phyloP scores from a whole-genome alignment of 2,797 vertebrate genomes.

The Onychomys arenicola region DNA sequence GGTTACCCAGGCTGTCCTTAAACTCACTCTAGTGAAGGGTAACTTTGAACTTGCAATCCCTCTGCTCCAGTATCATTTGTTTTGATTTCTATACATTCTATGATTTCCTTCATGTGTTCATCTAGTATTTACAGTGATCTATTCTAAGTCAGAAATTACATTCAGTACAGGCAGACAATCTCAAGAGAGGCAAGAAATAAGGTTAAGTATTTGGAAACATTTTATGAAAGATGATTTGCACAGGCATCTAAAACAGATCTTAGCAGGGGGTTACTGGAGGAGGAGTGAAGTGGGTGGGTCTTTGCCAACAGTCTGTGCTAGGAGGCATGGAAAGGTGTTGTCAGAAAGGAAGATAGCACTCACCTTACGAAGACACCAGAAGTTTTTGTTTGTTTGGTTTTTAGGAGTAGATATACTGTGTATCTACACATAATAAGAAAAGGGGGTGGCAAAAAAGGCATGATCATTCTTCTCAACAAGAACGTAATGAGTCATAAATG shows the following conservation, averaged over 20 bases:
- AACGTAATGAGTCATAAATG: constrained; percentile 25
- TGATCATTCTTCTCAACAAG: background rate
- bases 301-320: constrained; percentile 16
- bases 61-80: background rate
- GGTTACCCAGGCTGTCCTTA: background rate
- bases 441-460: background rate
- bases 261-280: background rate
- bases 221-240: background rate
- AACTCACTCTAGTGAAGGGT: background rate
- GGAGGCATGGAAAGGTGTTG: background rate
- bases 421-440: background rate
- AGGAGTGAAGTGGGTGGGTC: background rate
- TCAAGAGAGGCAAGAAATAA: background rate
- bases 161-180: background rate
- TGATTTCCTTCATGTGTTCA: background rate
- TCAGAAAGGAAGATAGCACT: background rate
- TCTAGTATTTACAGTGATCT: background rate
- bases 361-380: background rate
- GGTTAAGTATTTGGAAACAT: background rate
- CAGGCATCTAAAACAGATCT: background rate
- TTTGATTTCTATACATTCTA: background rate
- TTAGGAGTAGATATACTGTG: background rate
- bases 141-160: background rate
- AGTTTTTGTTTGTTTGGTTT: background rate
- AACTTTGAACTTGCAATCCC: background rate